A percentile compares a stretch with the other conserved stretches of the same genome.
These are phyloP conservation scores for Sebastes oblongus DNA, from an alignment of 2,797 vertebrate species.

Conservation along the genomic window DNA sequence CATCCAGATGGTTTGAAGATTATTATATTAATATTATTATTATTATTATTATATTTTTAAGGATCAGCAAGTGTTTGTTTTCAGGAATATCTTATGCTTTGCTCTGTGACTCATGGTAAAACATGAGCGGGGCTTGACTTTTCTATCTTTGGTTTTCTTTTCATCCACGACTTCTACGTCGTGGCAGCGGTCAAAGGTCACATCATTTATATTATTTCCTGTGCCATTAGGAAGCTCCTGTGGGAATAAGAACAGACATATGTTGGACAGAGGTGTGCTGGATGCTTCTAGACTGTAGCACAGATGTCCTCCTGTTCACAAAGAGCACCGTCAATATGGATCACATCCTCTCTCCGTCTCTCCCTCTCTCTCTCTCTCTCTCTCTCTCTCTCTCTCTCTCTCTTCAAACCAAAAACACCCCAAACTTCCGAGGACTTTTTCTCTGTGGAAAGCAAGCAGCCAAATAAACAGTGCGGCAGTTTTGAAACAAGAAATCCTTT, in stretches of 20 bases:
- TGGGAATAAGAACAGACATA: constrained; percentile 49
- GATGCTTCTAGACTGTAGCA: constrained; percentile 38
- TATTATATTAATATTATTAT: too few species aligned
- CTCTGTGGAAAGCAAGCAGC: background rate
- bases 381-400: background rate
- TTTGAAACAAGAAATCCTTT: background rate
- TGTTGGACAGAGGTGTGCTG: constrained; percentile 55
- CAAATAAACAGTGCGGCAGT: background rate
- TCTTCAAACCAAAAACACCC: constrained; percentile 1
- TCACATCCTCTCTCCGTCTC: constrained; percentile 2
- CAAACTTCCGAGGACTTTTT: background rate
- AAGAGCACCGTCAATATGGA: constrained; percentile 43
- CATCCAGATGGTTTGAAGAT: background rate
- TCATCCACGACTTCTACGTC: background rate
- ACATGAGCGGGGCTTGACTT: too few species aligned
- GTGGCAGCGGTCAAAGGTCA: background rate
- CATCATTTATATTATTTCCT: background rate
- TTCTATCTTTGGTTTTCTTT: background rate
- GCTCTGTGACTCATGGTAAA: background rate
- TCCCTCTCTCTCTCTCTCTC: too few species aligned
- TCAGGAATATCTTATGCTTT: background rate
- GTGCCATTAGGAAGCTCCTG: constrained; percentile 3
- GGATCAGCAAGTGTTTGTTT: background rate
- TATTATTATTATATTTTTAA: too few species aligned
- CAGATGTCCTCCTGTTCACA: constrained; percentile 50